A percentile compares a stretch with the other conserved stretches of the same genome.
phyloP scores from a whole-genome alignment of 2,113 vertebrate species.

The Mobula hypostoma region DNA sequence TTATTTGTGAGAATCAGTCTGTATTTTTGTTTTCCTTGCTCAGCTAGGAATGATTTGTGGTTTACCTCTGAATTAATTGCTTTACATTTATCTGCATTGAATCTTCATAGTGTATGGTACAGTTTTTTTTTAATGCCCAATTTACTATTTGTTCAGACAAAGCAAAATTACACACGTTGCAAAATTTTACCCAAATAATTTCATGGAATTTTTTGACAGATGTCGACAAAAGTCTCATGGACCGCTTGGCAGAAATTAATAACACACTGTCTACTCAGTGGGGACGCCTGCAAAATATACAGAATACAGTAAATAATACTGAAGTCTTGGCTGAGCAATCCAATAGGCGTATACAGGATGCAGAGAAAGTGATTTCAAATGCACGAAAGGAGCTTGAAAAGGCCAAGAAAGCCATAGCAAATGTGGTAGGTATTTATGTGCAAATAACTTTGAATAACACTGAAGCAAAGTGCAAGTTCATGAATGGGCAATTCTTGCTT shows the following conservation, averaged over 20 bases:
- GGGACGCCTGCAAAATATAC: slow-evolving; percentile 81
- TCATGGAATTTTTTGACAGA: slow-evolving; percentile 54
- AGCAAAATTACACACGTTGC: not conserved
- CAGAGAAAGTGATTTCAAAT: slow-evolving; percentile 69
- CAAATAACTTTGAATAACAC: not conserved
- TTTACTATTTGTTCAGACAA: not conserved
- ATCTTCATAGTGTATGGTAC: not conserved
- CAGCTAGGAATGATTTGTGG: not conserved
- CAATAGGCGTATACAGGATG: slow-evolving; percentile 62
- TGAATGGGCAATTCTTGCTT: not conserved
- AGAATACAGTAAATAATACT: slow-evolving; percentile 70
- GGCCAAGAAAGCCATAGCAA: slow-evolving; percentile 71
- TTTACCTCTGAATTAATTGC: not conserved
- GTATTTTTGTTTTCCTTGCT: not conserved
- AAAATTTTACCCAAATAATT: not conserved
- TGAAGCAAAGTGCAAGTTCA: not conserved
- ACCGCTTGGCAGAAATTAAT: slow-evolving; percentile 79
- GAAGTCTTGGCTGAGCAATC: slow-evolving; percentile 70
- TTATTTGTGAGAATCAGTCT: not conserved
- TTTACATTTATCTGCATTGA: not conserved
- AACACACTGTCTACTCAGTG: slow-evolving; percentile 75
- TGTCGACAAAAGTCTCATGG: slow-evolving; percentile 74
- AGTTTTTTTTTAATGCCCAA: not conserved
- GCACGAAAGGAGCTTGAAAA: slow-evolving; percentile 80
- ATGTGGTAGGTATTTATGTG: slow-evolving; percentile 68